Base-by-base conservation (phyloP, 2,888 invertebrate species). In the Amorpha juglandis region DNA sequence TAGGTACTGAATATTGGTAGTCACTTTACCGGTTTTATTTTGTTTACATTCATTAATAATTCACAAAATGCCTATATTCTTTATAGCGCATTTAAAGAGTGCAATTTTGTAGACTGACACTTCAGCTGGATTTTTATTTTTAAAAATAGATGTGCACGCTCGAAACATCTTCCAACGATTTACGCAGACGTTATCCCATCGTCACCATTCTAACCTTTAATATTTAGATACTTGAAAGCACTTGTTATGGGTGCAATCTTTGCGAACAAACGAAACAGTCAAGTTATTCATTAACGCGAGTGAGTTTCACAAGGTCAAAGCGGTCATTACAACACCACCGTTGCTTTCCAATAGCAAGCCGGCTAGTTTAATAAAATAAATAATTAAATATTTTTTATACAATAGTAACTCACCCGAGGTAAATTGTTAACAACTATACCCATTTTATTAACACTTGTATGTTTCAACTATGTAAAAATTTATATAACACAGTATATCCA, bases 291-390 rank as follows among this genome's bases (percentile, higher is more conserved):
- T 86, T 90, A 92, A 89, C 88, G 89, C 88, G 83, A 87, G 88
- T 89, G 82, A 90, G 92, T 92, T 91, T 83, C 89, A 92, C 93
- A 93, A 93, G 92, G 93, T 92, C 92, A 92, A 92, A 92, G 87
- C 92, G 93, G 93, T 92, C 92, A 93, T 91, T 92, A 90, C 89
- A 87, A 91, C 90, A 88, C 85, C 84, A 84, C 87, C 82, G 86
- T 90, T 89, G 90, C 91, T 93, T 92, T 92, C 92, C 90, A 91
- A 90, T 87, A 80, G 78, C 79, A 79, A 81, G 82, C 87, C 87
- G 87, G 86, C 82, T 79, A 72, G n/a, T 70, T 70, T 73, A 73
- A 74, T 58, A 69, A 67, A 69, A 66, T 64, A 69, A 73, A 67
- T 74, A 9, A 7, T 45, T 52, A 21, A 51, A 14, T 16, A 62